phyloP scores from a whole-genome alignment of 2,797 vertebrate genomes.

The Helostoma temminkii region DNA sequence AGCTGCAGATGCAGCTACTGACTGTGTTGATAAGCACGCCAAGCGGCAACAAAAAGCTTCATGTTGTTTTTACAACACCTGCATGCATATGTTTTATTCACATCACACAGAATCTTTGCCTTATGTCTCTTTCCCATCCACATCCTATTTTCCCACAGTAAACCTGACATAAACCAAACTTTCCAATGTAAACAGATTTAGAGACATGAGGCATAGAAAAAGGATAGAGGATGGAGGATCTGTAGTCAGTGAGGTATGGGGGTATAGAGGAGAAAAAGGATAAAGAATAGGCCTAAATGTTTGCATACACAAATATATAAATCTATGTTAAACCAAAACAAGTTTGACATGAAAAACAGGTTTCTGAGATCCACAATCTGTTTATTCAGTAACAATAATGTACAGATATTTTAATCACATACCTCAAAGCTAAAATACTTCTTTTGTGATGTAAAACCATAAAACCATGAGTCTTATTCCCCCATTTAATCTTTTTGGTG shows the following conservation, averaged over 20 bases:
- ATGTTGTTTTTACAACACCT: background rate
- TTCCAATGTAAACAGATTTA: background rate
- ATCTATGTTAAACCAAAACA: no score
- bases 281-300: no score
- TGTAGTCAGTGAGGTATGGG: background rate
- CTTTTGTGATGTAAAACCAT: conserved; percentile 30
- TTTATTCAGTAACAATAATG: conserved; percentile 13
- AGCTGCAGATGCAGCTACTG: background rate
- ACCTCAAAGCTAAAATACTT: conserved; percentile 18
- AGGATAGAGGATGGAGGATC: background rate
- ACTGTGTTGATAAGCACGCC: background rate
- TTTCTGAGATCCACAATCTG: no score
- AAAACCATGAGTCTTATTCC: conserved; percentile 44
- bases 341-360: no score
- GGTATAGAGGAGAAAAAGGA: no score
- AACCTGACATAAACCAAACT: background rate
- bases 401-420: conserved; percentile 17
- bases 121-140: background rate
- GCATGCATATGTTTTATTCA: background rate
- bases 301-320: no score
- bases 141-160: no score
- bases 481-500: conserved; percentile 50
- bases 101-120: background rate
- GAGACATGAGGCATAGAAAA: background rate
- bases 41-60: background rate